Base-by-base conservation (phyloP, 2,888 invertebrate genomes). In the Papilio protenor region DNA sequence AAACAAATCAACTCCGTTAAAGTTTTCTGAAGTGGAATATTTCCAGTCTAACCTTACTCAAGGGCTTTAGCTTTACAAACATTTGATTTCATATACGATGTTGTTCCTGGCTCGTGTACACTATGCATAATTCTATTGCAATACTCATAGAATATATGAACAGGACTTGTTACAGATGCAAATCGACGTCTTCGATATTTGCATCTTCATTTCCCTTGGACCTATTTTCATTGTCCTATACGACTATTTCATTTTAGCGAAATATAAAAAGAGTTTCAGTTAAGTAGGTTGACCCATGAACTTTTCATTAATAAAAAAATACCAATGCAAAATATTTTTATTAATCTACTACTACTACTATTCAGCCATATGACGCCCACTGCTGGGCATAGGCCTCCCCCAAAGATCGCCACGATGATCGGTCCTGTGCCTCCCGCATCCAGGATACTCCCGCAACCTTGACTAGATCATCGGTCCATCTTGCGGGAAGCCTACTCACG, bases 151-250 rank as follows among this genome's bases (percentile, higher is more conserved):
- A 61, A 61, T 61, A 40, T 40, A 66, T 66, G n/a, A 66, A 45
- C 45, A 61, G 66, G 11, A 66, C 45, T 66, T 45, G 64, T 64
- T 66, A 69, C 14, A 21, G 45, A 69, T 69, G 45, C 66, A 69
- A 69, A 69, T 69, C 1, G 21, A 10, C 33, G n/a, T 66, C 64
- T 66, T 66, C 64, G 40, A 66, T 40, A 66, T 69, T 69, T 69
- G 66, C 66, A 69, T 69, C 45, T 69, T 45, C 12, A 69, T 69
- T 69, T 69, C 66, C 66, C 66, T 69, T 45, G 66, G 21, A 69
- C 12, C 45, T 45, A 40, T 66, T n/a, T 40, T 40, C 66, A 18
- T 69, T 69, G n/a, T 33, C 12, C 18, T 45, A n/a, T 40, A n/a
- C 21, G 16, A 45, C 10, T n/a, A 8, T 45, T 45, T 45, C 21